A percentile compares a stretch with the other conserved stretches of the same genome.
Conservation (phyloP, 1,140 invertebrate species). For the Physella acuta region DNA sequence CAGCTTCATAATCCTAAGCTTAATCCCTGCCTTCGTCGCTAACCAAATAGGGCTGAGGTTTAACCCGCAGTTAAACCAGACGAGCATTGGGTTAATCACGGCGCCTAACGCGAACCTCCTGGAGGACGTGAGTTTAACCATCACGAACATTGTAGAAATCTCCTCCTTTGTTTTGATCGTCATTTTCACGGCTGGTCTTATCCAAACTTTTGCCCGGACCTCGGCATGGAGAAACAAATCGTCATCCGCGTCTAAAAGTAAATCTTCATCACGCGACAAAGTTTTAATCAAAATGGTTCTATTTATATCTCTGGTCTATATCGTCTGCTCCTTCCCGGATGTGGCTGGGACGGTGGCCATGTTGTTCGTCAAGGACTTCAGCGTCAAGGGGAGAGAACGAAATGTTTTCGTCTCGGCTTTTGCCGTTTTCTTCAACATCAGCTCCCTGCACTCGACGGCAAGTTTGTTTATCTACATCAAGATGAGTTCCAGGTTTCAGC, state of each 20-base stretch:
- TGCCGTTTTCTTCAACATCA: conserved; percentile 8
- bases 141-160: conserved; percentile 10
- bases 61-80: not conserved
- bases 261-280: not conserved
- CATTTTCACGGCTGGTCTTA: conserved; percentile 8
- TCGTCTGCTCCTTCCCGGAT: conserved; percentile 14
- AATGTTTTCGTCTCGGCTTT: conserved; percentile 17
- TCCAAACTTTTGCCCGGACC: conserved; percentile 6
- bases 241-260: not conserved
- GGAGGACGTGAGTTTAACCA: conserved; percentile 19
- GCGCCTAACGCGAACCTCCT: not conserved
- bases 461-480: conserved; percentile 12
- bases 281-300: conserved; percentile 18
- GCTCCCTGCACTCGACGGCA: conserved; percentile 11
- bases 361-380: conserved; percentile 7
- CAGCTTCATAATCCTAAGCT: conserved; percentile 1
- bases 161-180: conserved; percentile 4
- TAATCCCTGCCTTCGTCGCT: conserved; percentile 1
- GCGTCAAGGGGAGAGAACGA: conserved; percentile 10
- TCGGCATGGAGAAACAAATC: conserved; percentile 17
- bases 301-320: conserved; percentile 9
- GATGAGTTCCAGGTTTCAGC: conserved; percentile 6
- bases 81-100: conserved; percentile 1
- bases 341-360: conserved; percentile 7
- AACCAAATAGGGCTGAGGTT: not conserved